Conservation (phyloP, 2,797 vertebrate species). For the Falco rusticolus region DNA sequence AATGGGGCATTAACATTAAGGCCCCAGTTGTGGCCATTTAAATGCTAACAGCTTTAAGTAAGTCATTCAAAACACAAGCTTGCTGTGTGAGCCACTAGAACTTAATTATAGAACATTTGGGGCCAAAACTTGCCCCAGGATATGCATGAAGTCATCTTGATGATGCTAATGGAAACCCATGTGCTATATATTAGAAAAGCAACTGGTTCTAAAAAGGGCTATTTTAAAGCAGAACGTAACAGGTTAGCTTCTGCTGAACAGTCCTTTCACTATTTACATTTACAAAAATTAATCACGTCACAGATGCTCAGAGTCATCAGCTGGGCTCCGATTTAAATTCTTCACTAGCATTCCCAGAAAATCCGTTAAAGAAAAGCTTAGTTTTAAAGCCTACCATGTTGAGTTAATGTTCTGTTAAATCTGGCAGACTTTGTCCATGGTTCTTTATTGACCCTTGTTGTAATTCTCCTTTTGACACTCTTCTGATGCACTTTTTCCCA, state of each 20-base stretch:
- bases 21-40: not conserved
- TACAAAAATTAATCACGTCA: not conserved
- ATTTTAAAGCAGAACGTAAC: not conserved
- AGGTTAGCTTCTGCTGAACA: not conserved
- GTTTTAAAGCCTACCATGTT: slow-evolving; percentile 19
- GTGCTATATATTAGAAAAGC: not conserved
- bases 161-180: not conserved
- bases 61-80: slow-evolving; percentile 19
- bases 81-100: not conserved
- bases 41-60: slow-evolving; percentile 30
- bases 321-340: not conserved
- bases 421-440: slow-evolving; percentile 15
- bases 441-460: slow-evolving; percentile 10
- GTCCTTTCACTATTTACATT: not conserved
- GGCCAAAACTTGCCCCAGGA: slow-evolving; percentile 22
- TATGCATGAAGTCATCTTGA: not conserved
- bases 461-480: not conserved
- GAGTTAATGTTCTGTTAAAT: slow-evolving; percentile 65
- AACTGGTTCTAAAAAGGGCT: not conserved
- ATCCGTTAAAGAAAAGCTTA: not conserved
- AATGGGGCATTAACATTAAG: slow-evolving; percentile 35
- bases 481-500: slow-evolving; percentile 23
- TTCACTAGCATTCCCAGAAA: slow-evolving; percentile 5
- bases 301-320: not conserved
- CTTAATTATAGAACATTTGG: slow-evolving; percentile 7